These are phyloP conservation scores for Stegana nigrithorax DNA, from an alignment of 2,888 invertebrate species.

Conservation along the genomic window DNA sequence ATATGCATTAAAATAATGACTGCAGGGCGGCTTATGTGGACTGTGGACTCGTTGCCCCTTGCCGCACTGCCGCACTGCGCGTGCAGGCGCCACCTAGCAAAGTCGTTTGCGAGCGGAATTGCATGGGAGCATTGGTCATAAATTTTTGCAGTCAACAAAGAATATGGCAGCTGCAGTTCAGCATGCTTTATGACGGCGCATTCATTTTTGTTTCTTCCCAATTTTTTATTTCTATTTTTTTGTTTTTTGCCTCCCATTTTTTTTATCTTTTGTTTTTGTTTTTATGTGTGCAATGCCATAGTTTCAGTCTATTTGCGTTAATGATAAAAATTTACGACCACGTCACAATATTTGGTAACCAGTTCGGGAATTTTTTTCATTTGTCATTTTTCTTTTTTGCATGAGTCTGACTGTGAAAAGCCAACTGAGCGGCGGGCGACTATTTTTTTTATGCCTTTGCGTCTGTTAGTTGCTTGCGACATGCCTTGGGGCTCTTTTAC, in stretches of 20 bases:
- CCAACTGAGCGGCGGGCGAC: not conserved
- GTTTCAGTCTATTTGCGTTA: slow-evolving; percentile 6
- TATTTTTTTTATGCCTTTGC: not conserved
- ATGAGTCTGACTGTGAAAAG: not conserved
- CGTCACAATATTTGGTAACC: not conserved
- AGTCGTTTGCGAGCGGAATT: not conserved
- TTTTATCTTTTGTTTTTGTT: not conserved
- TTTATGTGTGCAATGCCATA: no score
- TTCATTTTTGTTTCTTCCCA: not conserved
- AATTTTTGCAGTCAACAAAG: slow-evolving; percentile 7
- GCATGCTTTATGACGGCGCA: no score
- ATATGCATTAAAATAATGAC: slow-evolving; percentile 7
- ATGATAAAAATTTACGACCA: not conserved
- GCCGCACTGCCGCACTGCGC: not conserved
- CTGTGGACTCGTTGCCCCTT: not conserved
- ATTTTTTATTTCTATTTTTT: not conserved
- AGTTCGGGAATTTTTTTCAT: no score
- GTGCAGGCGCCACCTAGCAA: not conserved
- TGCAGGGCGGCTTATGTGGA: not conserved
- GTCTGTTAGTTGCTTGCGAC: not conserved
- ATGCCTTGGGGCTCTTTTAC: not conserved
- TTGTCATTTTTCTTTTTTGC: not conserved
- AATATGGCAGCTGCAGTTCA: slow-evolving; percentile 2
- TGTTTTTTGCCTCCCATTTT: not conserved
- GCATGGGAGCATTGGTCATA: not conserved